A percentile compares a stretch with the other conserved stretches of the same genome.
Evolutionary conservation across 1,140 invertebrate genomes (phyloP).

Genomic region (Ips nitidus): DNA sequence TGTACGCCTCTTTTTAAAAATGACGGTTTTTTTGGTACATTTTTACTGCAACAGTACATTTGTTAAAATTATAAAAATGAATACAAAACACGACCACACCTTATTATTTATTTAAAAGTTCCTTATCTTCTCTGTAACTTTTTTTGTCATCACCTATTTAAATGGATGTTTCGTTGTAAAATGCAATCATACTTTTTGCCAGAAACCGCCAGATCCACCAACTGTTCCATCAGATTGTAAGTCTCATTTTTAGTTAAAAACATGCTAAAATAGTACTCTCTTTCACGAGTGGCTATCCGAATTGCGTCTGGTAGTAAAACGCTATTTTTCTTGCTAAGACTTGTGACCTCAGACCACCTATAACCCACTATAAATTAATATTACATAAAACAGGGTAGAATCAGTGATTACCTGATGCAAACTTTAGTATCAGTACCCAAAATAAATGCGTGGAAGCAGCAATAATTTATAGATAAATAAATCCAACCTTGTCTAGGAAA

Average conservation of each 20-base stretch:
- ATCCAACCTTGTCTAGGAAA: constrained; percentile 94
- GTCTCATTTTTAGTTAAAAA: constrained; percentile 88
- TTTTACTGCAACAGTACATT: constrained; percentile 61
- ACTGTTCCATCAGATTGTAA: constrained; percentile 88
- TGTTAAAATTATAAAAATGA: constrained; percentile 4
- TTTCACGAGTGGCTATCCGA: constrained; percentile 78
- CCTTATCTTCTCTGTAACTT: constrained; percentile 81
- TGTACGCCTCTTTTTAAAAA: constrained; percentile 83
- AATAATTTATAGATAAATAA: constrained; percentile 92
- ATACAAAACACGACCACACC: constrained; percentile 53
- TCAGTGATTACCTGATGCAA: constrained; percentile 62
- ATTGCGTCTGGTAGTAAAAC: constrained; percentile 86
- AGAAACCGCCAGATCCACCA: constrained; percentile 96
- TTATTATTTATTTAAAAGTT: constrained; percentile 78
- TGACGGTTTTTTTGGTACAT: constrained; percentile 82
- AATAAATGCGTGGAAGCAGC: constrained; percentile 95
- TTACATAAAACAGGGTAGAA: too few species aligned
- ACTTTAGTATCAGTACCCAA: constrained; percentile 88
- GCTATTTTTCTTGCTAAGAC: constrained; percentile 74
- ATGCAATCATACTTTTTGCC: constrained; percentile 67
- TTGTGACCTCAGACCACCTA: constrained; percentile 78
- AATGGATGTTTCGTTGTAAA: too few species aligned
- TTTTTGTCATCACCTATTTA: constrained; percentile 86
- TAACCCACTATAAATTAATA: too few species aligned
- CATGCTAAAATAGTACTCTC: constrained; percentile 86